A percentile compares a stretch with the other conserved stretches of the same genome.
Conservation (phyloP, 2,888 invertebrate genomes). For the Agelastica alni region DNA sequence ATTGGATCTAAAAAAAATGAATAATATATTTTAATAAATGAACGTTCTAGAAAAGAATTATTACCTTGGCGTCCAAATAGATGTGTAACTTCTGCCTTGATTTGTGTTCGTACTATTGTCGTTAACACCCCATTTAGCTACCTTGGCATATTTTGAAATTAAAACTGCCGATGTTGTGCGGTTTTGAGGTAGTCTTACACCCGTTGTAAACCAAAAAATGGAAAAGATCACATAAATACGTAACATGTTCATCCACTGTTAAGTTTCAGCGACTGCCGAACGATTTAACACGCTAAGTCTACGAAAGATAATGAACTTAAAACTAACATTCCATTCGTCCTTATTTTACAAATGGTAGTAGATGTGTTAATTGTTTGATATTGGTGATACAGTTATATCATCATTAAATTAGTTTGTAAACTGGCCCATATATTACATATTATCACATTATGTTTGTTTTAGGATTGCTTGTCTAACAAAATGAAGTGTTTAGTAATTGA, state of each 20-base stretch:
- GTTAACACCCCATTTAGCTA: constrained; percentile 48
- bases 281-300: constrained; percentile 14
- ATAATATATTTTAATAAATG: no score
- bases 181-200: constrained; percentile 38
- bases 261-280: no score
- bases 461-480: constrained; percentile 5
- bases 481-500: no score
- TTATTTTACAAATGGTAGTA: constrained; percentile 46
- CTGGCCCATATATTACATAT: constrained; percentile 34
- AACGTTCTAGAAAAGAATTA: background rate
- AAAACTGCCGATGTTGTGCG: constrained; percentile 40
- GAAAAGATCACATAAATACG: constrained; percentile 17
- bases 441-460: constrained; percentile 19
- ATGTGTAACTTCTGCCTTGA: constrained; percentile 44
- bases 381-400: constrained; percentile 49
- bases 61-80: constrained; percentile 52
- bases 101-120: constrained; percentile 20
- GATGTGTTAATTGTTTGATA: constrained; percentile 49
- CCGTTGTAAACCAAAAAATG: constrained; percentile 24
- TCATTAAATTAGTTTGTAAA: constrained; percentile 29
- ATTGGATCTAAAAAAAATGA: constrained; percentile 17
- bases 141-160: constrained; percentile 52
- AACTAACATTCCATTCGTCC: constrained; percentile 42
- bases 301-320: constrained; percentile 24
- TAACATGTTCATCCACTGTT: constrained; percentile 18